Conservation (phyloP, 53 echinoderm and acorn worm genomes). For the Holothuria scabra region DNA sequence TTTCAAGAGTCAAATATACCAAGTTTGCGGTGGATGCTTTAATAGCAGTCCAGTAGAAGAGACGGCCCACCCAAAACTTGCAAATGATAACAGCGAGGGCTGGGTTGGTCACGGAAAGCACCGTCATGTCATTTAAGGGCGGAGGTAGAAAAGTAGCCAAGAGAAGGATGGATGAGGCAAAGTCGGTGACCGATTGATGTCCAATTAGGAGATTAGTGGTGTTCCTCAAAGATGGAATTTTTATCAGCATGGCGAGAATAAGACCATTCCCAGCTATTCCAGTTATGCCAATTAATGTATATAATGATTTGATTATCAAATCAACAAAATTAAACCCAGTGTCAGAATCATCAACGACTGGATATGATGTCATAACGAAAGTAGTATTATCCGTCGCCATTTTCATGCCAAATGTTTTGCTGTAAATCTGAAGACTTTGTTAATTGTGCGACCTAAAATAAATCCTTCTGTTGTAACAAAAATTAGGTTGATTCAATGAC, state of each 20-base stretch:
- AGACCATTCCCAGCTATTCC: slow-evolving; percentile 44
- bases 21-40: slow-evolving; percentile 58
- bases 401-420: too few species aligned
- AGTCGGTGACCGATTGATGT: slow-evolving; percentile 57
- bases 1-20: slow-evolving; percentile 47
- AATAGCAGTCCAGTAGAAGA: slow-evolving; percentile 50
- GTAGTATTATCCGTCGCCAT: too few species aligned
- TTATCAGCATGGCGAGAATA: slow-evolving; percentile 40
- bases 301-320: slow-evolving; percentile 13
- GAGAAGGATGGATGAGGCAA: slow-evolving; percentile 38
- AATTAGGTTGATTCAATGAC: too few species aligned
- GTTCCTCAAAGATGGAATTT: slow-evolving; percentile 40
- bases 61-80: slow-evolving; percentile 40
- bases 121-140: slow-evolving; percentile 29
- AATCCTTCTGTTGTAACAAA: too few species aligned
- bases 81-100: slow-evolving; percentile 9
- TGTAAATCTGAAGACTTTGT: too few species aligned
- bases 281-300: slow-evolving; percentile 12
- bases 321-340: too few species aligned
- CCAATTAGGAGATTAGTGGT: slow-evolving; percentile 53
- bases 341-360: too few species aligned
- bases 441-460: too few species aligned
- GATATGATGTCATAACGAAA: too few species aligned
- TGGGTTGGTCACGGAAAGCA: not conserved
- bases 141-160: slow-evolving; percentile 42